phyloP scores from a whole-genome alignment of 2,113 vertebrate species.

The Corythornis madagascariensis region DNA sequence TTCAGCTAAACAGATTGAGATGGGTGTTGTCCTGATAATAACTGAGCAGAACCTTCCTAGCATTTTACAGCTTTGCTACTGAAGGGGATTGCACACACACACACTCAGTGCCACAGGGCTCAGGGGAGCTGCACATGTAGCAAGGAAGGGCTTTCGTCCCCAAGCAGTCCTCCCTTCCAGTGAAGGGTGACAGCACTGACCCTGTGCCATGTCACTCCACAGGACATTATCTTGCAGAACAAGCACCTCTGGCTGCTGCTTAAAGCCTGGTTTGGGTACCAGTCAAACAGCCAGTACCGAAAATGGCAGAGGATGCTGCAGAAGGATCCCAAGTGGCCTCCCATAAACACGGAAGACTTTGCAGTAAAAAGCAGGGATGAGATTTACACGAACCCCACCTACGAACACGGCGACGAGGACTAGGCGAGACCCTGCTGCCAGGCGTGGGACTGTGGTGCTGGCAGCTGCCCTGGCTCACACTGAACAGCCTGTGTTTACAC shows the following conservation, averaged over 20 bases:
- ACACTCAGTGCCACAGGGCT: fast-evolving
- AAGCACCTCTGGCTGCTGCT: constrained; percentile 66
- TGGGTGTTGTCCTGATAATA: not conserved
- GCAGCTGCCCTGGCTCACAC: not conserved
- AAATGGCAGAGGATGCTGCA: constrained; percentile 62
- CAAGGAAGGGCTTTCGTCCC: not conserved
- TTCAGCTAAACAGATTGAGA: not conserved
- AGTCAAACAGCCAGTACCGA: constrained; percentile 63
- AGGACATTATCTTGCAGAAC: constrained; percentile 74
- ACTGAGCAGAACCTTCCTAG: not conserved
- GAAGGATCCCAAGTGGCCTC: constrained; percentile 56
- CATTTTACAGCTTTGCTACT: not conserved
- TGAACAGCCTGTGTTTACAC: not conserved
- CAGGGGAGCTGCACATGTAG: too few relatives aligned
- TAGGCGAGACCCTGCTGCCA: not conserved
- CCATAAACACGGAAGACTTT: constrained; percentile 31
- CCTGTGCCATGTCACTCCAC: not conserved
- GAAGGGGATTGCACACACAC: not conserved
- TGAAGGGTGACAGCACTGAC: not conserved
- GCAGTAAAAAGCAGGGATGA: not conserved
- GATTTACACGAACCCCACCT: constrained; percentile 49
- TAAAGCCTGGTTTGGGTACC: constrained; percentile 56
- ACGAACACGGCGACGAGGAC: not conserved
- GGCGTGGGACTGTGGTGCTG: fast-evolving
- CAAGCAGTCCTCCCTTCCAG: not conserved